phyloP scores from a whole-genome alignment of 2,113 vertebrate species.

The Pteruthius melanotis region DNA sequence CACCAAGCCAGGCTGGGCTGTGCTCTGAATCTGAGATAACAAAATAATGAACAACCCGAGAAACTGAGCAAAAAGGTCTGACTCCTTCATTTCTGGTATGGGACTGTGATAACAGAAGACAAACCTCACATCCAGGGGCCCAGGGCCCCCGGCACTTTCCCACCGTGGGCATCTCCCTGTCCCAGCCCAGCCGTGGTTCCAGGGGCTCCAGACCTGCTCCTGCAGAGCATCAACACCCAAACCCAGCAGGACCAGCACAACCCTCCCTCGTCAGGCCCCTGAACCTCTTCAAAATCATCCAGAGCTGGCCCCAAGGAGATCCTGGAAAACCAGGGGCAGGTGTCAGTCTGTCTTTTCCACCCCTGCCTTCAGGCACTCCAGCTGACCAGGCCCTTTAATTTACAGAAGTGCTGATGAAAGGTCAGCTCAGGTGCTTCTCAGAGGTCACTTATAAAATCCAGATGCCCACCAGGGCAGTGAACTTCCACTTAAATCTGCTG shows the following conservation, averaged over 20 bases:
- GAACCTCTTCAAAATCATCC: background rate
- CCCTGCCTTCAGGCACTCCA: background rate
- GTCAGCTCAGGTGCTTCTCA: background rate
- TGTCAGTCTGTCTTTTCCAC: background rate
- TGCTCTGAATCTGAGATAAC: too few relatives aligned
- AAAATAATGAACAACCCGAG: too few relatives aligned
- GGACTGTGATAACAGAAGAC: too few relatives aligned
- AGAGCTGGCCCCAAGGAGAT: background rate
- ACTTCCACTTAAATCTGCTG: background rate
- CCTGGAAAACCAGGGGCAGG: background rate
- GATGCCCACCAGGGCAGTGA: background rate
- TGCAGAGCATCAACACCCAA: background rate
- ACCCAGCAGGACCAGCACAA: background rate
- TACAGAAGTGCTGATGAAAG: background rate
- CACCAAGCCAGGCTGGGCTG: too few relatives aligned
- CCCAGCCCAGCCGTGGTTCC: background rate
- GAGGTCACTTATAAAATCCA: background rate
- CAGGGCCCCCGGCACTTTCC: too few relatives aligned
- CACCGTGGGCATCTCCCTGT: rapidly evolving
- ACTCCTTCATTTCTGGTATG: too few relatives aligned
- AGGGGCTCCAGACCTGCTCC: background rate
- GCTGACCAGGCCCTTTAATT: background rate
- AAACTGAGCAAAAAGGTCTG: too few relatives aligned
- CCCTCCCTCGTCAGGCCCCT: background rate
- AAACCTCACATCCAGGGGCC: too few relatives aligned